phyloP scores from a whole-genome alignment of 1,140 invertebrate species.

The Calycopis cecrops region DNA sequence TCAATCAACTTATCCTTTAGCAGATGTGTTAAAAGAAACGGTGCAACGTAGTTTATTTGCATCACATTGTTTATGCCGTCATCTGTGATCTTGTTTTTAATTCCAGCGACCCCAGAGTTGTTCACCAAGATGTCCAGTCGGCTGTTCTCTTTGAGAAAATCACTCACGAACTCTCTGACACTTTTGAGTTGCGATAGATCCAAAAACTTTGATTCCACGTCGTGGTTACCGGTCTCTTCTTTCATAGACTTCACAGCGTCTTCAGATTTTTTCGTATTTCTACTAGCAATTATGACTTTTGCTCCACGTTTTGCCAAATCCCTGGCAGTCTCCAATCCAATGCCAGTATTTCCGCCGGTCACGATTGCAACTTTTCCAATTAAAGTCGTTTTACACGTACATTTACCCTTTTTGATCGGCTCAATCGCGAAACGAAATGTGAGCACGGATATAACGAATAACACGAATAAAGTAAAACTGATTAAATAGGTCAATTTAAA shows the following conservation, averaged over 20 bases:
- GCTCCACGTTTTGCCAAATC: slow-evolving; percentile 32
- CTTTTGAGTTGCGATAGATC: slow-evolving; percentile 46
- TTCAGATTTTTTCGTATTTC: slow-evolving; percentile 25
- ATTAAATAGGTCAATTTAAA: background rate
- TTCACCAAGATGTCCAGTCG: slow-evolving; percentile 82
- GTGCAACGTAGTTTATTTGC: slow-evolving; percentile 81
- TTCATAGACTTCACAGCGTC: slow-evolving; percentile 27
- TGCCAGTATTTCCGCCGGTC: slow-evolving; percentile 34
- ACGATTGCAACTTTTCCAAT: slow-evolving; percentile 31
- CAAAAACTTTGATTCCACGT: slow-evolving; percentile 36
- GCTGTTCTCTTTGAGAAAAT: slow-evolving; percentile 58
- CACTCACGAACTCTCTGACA: slow-evolving; percentile 38
- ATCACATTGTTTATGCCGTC: slow-evolving; percentile 78
- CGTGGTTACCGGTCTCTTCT: slow-evolving; percentile 18
- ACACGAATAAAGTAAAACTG: background rate
- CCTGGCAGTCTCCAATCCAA: slow-evolving; percentile 33
- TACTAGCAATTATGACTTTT: slow-evolving; percentile 33
- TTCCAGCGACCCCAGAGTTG: slow-evolving; percentile 77
- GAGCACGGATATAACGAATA: background rate
- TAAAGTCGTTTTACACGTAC: slow-evolving; percentile 30
- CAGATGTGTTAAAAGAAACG: slow-evolving; percentile 80
- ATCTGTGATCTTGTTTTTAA: slow-evolving; percentile 58
- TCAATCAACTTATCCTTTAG: slow-evolving; percentile 72
- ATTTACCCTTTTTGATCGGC: slow-evolving; percentile 30
- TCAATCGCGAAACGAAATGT: slow-evolving; percentile 11